Evolutionary conservation across 1,140 invertebrate genomes (phyloP).

Genomic region (Leptinotarsa defecta): DNA sequence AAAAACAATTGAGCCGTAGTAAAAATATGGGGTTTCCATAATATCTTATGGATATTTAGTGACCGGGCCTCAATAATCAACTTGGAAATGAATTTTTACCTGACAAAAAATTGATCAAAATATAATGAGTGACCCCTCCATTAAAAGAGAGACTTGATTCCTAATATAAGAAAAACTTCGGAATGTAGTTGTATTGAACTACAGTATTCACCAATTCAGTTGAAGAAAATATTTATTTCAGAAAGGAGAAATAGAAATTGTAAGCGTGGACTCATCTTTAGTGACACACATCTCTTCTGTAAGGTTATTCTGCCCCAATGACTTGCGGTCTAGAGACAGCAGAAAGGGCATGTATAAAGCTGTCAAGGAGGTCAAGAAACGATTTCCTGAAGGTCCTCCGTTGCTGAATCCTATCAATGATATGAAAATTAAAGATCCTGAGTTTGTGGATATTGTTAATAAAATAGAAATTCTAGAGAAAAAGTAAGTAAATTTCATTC

Average conservation of each 20-base stretch:
- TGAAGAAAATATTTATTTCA: slow-evolving; percentile 46
- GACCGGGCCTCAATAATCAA: too few species aligned
- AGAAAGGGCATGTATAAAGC: slow-evolving; percentile 84
- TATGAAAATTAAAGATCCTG: slow-evolving; percentile 90
- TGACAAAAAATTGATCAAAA: too few species aligned
- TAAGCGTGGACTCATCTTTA: slow-evolving; percentile 81
- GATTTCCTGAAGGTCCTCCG: slow-evolving; percentile 85
- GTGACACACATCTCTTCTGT: slow-evolving; percentile 89
- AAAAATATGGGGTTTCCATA: too few species aligned
- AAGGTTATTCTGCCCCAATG: slow-evolving; percentile 87
- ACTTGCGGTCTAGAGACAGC: slow-evolving; percentile 83
- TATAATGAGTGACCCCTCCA: too few species aligned
- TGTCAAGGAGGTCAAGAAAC: slow-evolving; percentile 87
- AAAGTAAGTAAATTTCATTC: slow-evolving; percentile 58
- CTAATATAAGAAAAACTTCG: too few species aligned
- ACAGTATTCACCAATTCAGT: too few species aligned
- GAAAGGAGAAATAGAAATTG: slow-evolving; percentile 86
- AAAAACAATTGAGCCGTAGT: too few species aligned
- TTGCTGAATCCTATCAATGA: slow-evolving; percentile 92
- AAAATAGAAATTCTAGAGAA: slow-evolving; percentile 84
- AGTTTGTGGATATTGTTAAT: slow-evolving; percentile 79
- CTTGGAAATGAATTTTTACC: too few species aligned
- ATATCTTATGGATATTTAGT: too few species aligned
- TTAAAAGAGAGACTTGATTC: too few species aligned
- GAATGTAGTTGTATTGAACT: too few species aligned